Base-by-base conservation (phyloP, 2,797 vertebrate species). In the Gadopsis marmoratus region DNA sequence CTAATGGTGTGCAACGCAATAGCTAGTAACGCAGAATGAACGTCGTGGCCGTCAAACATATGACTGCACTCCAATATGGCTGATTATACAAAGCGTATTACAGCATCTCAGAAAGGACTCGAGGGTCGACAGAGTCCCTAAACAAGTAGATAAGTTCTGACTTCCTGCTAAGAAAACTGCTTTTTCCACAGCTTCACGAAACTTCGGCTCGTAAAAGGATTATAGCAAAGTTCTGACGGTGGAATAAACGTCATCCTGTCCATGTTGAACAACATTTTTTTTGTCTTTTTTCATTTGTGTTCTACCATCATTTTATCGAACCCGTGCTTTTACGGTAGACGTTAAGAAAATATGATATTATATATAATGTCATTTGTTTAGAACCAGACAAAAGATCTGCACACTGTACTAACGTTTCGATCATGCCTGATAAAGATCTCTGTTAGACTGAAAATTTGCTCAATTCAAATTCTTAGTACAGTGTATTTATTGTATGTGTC, bases 1-100 rank as follows among this genome's bases (percentile, higher is more conserved):
- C 1, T 16, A 10, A 13, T 26, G 1, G 5, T 7, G 16, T 56
- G 54, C 41, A 23, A 39, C 6, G 37, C 3, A 3, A 37, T 39
- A 58, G 29, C 45, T 61, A 55, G 5, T 12, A 7, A 82, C 81
- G 77, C 63, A 88, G 60, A 53, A 65, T 14, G 9, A 43, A 56
- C 50, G 77, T 43, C 11, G 11, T n/a, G 72, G 37, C 64, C 31
- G 61, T 77, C 6, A n/a, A n/a, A n/a, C 11, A 39, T 65, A 13
- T 48, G 55, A 53, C n/a, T 45, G 48, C 26, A 55, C 12, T 65
- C 9, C 64, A 41, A 60, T 5, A 67, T 76, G 7, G 41, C 50
- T 11, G 1, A 17, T 62, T 13, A 41, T 72, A 51, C 74, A 64
- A 74, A 12, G 2, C 21, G 1, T 35, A 7, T 31, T 47, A 54